These are phyloP conservation scores for Acanthochromis polyacanthus DNA, from an alignment of 2,113 vertebrate genomes.

Conservation along the genomic window DNA sequence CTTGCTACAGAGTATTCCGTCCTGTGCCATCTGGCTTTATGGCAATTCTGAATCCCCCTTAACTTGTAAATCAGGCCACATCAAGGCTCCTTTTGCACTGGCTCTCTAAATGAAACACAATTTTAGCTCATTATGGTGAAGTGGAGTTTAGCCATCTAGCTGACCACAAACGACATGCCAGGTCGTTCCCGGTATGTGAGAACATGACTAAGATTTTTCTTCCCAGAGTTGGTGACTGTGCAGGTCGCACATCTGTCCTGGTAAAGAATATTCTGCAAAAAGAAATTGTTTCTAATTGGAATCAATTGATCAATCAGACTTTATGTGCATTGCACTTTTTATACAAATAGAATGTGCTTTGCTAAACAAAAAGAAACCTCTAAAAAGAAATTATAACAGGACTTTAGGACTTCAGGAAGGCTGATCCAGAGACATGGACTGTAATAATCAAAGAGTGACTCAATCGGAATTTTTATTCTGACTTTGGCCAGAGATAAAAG, in stretches of 20 bases:
- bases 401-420: too few relatives aligned
- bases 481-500: too few relatives aligned
- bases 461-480: too few relatives aligned
- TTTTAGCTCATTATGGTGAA: conserved; percentile 59
- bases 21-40: conserved; percentile 37
- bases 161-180: conserved; percentile 54
- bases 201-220: conserved; percentile 52
- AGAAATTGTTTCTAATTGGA: too few relatives aligned
- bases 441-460: too few relatives aligned
- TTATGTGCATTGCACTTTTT: too few relatives aligned
- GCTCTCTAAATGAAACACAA: conserved; percentile 64
- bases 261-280: background rate
- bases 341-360: too few relatives aligned
- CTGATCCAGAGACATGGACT: too few relatives aligned
- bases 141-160: conserved; percentile 29
- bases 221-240: conserved; percentile 30
- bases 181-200: conserved; percentile 36
- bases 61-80: conserved; percentile 59
- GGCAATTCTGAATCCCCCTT: conserved; percentile 16
- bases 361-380: too few relatives aligned
- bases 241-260: conserved; percentile 16
- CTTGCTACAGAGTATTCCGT: conserved; percentile 6
- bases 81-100: conserved; percentile 41
- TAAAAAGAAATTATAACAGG: too few relatives aligned
- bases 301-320: too few relatives aligned